Conservation (phyloP, 1,140 invertebrate species). For the Protaetia brevitarsis region DNA sequence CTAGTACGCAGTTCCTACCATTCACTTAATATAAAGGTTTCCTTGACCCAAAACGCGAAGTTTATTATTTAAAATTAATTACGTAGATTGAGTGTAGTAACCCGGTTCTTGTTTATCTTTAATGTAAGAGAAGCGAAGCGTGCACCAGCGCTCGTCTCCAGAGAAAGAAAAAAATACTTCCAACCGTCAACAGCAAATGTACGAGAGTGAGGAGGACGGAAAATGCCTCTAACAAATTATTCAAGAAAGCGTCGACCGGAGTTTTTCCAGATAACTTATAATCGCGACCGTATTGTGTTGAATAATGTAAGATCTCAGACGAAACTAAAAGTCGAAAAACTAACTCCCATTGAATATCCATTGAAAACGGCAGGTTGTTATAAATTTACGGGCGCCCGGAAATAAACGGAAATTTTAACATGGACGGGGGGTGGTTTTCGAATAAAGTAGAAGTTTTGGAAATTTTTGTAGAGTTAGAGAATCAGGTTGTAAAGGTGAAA, state of each 20-base stretch:
- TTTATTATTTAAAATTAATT: constrained; percentile 11
- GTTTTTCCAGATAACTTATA: constrained; percentile 6
- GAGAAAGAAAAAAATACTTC: neutral
- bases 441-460: too few relatives aligned
- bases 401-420: too few relatives aligned
- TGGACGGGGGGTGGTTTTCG: too few relatives aligned
- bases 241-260: neutral
- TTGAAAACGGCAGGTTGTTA: constrained; percentile 8
- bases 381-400: constrained; percentile 8
- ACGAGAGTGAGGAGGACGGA: neutral
- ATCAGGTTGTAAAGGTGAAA: too few relatives aligned
- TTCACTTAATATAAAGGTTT: neutral
- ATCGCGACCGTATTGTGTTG: constrained; percentile 2
- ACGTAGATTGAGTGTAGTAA: neutral
- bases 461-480: too few relatives aligned
- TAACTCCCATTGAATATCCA: neutral
- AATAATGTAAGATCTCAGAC: neutral
- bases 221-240: neutral
- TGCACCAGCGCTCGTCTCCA: neutral
- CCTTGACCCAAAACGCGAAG: neutral
- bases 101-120: neutral
- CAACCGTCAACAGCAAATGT: neutral
- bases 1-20: too few relatives aligned
- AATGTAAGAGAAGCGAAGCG: neutral
- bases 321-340: constrained; percentile 10